Evolutionary conservation across 2,797 vertebrate species (phyloP), one percentile per base, ranked within the genome.

Genomic region (Hippocampus kuda): DNA sequence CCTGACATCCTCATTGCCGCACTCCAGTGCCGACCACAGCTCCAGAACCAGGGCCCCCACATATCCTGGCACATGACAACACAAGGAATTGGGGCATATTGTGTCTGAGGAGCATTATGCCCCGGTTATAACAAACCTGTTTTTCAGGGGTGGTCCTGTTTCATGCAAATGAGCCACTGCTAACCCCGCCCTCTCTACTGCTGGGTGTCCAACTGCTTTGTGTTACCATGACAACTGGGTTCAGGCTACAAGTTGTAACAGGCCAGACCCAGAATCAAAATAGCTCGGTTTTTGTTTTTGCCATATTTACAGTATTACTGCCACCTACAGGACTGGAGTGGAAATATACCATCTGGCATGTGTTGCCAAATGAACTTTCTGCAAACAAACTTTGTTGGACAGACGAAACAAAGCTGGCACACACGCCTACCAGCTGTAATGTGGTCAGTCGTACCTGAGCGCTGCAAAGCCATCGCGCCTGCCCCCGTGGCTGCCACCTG

Each of bases 21-120:
- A 97, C 75, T 99, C 97, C 72, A 99, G 80, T 62, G 84, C 83
- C n/a, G 92, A 84, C 97, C 97, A 99, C 68, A 98, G 81, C 73
- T 97, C 94, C 59, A 91, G 81, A 69, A 95, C 81, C 78, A 97
- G 87, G 1, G 90, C 88, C 81, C 89, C 92, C 71, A 96, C 87
- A 72, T 93, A 98, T 18, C 97, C 96, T 99, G 84, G 10, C 49
- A 74, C 49, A 72, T 54, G 56, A 64, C 44, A 20, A 66, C 46
- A 18, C 26, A 44, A 44, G 16, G 15, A 5, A 11, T 13, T 46
- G 44, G 13, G 44, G 12, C 44, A 46, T 46, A 46, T 15, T 11
- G 10, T 46, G 44, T 4, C 44, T 15, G 44, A 15, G 44, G 2
- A 15, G 44, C 44, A 46, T 38, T 7, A 8, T 38, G 7, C 34